Evolutionary conservation across 2,888 invertebrate species (phyloP).

Genomic region (Willowsia nigromaculata): DNA sequence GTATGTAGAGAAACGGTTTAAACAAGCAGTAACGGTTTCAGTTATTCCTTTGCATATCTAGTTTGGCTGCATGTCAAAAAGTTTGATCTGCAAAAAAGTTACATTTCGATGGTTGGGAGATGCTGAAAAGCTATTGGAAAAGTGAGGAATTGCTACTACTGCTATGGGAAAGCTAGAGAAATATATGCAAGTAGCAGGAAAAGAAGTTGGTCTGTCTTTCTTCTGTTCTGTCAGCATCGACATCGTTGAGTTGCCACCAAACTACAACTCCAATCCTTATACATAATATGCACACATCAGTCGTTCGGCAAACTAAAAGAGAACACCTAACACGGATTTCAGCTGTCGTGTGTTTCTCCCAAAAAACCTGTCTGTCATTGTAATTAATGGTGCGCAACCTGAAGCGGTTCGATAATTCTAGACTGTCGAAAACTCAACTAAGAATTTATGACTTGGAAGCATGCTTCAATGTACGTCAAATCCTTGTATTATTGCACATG

Average conservation of each 20-base stretch:
- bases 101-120: no score
- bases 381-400: constrained; percentile 64
- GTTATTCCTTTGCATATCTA: no score
- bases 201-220: background rate
- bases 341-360: constrained; percentile 41
- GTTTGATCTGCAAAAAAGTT: no score
- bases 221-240: background rate
- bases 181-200: background rate
- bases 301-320: background rate
- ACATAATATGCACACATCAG: background rate
- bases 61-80: no score
- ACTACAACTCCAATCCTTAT: background rate
- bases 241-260: background rate
- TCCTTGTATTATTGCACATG: background rate
- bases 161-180: no score
- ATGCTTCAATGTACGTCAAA: background rate
- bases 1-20: background rate
- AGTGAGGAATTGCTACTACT: no score
- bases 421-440: background rate
- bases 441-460: background rate
- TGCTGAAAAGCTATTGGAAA: no score
- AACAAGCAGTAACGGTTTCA: no score
- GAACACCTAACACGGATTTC: constrained; percentile 10
- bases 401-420: constrained; percentile 49
- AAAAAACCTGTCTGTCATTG: constrained; percentile 43